Evolutionary conservation across 2,888 invertebrate genomes (phyloP).

Genomic region (Chirona hameri): DNA sequence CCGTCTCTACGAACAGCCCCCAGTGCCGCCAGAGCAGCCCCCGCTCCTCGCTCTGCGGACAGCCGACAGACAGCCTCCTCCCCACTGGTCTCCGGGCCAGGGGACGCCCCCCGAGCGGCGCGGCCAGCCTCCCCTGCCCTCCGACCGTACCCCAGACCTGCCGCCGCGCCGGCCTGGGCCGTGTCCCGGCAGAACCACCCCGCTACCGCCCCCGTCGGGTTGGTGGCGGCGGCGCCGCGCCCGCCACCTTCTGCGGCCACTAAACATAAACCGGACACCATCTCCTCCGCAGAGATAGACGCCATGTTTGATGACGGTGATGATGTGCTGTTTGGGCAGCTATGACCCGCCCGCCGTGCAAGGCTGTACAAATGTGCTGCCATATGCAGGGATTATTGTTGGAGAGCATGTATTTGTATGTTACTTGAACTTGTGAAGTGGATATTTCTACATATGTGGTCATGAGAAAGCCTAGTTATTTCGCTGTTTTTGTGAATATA

Average conservation of each 20-base stretch:
- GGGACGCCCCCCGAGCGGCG: not conserved
- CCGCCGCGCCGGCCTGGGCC: not conserved
- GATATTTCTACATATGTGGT: no score
- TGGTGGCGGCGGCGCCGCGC: not conserved
- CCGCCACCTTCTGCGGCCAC: not conserved
- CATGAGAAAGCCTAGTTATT: no score
- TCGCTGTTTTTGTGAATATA: no score
- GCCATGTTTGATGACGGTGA: slow-evolving; percentile 1
- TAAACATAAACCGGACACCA: not conserved
- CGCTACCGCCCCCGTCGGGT: not conserved
- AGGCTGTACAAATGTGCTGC: no score
- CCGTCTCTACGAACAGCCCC: not conserved
- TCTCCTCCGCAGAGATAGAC: not conserved
- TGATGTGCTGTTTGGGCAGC: not conserved
- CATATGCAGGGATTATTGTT: not conserved
- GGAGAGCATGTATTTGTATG: not conserved
- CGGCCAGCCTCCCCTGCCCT: not conserved
- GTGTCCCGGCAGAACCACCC: not conserved
- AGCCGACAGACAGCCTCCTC: not conserved
- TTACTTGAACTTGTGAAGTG: no score
- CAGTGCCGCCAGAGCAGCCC: not conserved
- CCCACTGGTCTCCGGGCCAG: not conserved
- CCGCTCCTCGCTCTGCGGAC: not conserved
- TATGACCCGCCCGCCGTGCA: not conserved
- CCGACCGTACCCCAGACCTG: not conserved